A percentile compares a stretch with the other conserved stretches of the same genome.
phyloP scores from a whole-genome alignment of 2,888 invertebrate genomes.

The Camponotus fellah region DNA sequence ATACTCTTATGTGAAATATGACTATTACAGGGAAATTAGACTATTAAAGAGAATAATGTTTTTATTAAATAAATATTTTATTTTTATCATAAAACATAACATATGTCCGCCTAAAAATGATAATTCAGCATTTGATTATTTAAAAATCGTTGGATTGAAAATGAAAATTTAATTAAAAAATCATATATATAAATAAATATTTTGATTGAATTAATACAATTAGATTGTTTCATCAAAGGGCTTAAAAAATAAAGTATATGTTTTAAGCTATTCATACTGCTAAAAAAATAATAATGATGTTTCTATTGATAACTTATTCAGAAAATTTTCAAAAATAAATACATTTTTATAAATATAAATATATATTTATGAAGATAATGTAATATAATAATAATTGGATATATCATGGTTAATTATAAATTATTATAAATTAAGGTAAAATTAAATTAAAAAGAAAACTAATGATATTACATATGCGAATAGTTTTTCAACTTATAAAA shows the following conservation, averaged over 20 bases:
- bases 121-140: not conserved
- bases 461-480: not conserved
- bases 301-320: not conserved
- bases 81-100: not conserved
- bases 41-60: not conserved
- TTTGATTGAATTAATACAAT: not conserved
- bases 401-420: not conserved
- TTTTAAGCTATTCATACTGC: not conserved
- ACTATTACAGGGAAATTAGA: not conserved
- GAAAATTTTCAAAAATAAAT: not conserved
- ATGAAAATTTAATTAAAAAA: not conserved
- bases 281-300: not conserved
- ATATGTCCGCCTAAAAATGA: not conserved
- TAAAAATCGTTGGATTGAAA: not conserved
- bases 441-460: not conserved
- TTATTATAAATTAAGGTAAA: not conserved
- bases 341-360: not conserved
- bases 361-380: not conserved
- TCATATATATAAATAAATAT: constrained; percentile 23
- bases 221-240: not conserved
- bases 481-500: not conserved
- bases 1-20: not conserved
- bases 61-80: not conserved
- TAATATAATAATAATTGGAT: not conserved
- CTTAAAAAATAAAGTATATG: not conserved